phyloP scores from a whole-genome alignment of 2,113 vertebrate genomes.

The Hyaena hyaena region DNA sequence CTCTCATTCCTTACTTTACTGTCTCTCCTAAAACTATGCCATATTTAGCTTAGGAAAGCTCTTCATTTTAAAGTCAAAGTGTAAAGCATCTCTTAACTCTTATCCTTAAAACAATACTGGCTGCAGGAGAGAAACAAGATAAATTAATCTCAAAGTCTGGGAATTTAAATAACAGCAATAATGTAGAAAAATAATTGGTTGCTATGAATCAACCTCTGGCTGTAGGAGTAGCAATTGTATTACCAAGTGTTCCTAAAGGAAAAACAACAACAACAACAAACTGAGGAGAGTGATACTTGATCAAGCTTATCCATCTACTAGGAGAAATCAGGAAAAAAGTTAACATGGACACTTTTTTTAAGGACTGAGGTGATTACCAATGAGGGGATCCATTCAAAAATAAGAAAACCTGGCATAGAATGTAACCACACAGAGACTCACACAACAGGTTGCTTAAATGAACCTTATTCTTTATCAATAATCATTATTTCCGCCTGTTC shows the following conservation, averaged over 20 bases:
- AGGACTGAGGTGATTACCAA: neutral
- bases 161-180: neutral
- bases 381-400: neutral
- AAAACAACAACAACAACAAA: neutral
- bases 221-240: neutral
- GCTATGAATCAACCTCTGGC: neutral
- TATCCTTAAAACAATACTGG: neutral
- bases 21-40: conserved; percentile 39
- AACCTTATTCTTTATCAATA: neutral
- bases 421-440: neutral
- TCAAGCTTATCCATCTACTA: neutral
- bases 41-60: conserved; percentile 42
- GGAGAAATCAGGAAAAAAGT: neutral
- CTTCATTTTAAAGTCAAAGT: conserved; percentile 44
- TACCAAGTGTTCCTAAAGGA: neutral
- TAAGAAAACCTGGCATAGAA: neutral
- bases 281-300: neutral
- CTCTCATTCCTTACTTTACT: conserved; percentile 55
- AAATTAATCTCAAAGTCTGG: neutral
- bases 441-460: neutral
- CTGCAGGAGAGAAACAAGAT: neutral
- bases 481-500: neutral
- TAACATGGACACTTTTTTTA: neutral
- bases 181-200: conserved; percentile 35
- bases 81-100: conserved; percentile 23